Percentiles rank a stretch among this genome's conserved stretches.
Evolutionary conservation across 2,888 invertebrate genomes (phyloP).

Genomic region (Phania funesta): DNA sequence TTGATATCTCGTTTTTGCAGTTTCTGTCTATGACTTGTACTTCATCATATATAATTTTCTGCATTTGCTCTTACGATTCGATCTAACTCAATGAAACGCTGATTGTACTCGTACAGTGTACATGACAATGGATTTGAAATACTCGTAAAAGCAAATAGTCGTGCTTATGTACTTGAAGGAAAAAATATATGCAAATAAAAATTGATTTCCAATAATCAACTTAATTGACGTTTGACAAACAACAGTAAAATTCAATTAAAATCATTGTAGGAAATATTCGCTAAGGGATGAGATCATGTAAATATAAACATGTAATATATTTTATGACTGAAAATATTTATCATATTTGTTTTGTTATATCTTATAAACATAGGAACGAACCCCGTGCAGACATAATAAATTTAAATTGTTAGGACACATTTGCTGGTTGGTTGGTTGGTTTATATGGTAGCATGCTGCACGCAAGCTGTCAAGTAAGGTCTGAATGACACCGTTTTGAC

Average conservation of each 20-base stretch:
- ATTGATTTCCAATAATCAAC: conserved; percentile 10
- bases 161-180: neutral
- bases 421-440: too few relatives aligned
- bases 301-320: too few relatives aligned
- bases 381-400: too few relatives aligned
- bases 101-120: conserved; percentile 8
- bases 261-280: neutral
- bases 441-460: too few relatives aligned
- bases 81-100: conserved; percentile 30
- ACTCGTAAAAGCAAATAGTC: neutral
- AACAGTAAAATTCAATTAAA: conserved; percentile 26
- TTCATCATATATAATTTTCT: neutral
- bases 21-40: neutral
- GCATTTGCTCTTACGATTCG: too few relatives aligned
- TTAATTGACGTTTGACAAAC: conserved; percentile 53
- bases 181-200: neutral
- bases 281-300: too few relatives aligned
- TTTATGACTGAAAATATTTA: too few relatives aligned
- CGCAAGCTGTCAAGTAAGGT: too few relatives aligned
- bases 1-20: neutral
- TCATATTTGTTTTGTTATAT: too few relatives aligned
- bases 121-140: conserved; percentile 43
- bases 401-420: too few relatives aligned
- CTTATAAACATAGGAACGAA: too few relatives aligned
- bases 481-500: too few relatives aligned